Conservation (phyloP, 2,888 invertebrate species). For the Drosophila mettleri region DNA sequence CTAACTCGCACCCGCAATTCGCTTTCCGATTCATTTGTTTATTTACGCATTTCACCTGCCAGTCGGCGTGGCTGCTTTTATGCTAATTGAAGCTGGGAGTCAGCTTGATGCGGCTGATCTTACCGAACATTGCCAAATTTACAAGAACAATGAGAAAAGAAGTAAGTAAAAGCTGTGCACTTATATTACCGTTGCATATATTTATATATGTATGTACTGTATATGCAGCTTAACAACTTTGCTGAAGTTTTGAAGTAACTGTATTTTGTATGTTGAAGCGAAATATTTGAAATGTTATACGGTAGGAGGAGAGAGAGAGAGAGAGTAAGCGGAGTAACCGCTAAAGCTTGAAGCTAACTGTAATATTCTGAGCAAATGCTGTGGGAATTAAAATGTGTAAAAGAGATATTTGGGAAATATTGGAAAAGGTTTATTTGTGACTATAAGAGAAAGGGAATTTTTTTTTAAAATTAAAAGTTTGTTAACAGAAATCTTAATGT, state of each 20-base stretch:
- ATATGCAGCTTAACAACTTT: too few relatives aligned
- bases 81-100: slow-evolving; percentile 10
- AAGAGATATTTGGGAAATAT: too few relatives aligned
- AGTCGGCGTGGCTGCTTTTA: slow-evolving; percentile 10
- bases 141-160: neutral
- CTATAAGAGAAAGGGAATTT: too few relatives aligned
- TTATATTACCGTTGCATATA: slow-evolving; percentile 1
- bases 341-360: too few relatives aligned
- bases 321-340: neutral
- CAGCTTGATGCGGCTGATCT: slow-evolving; percentile 16
- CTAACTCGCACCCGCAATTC: neutral
- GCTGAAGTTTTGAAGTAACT: neutral
- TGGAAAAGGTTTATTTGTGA: too few relatives aligned
- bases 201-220: too few relatives aligned
- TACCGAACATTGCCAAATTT: neutral
- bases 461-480: too few relatives aligned
- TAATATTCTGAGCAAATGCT: too few relatives aligned
- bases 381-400: too few relatives aligned
- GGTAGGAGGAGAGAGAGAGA: too few relatives aligned
- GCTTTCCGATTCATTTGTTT: slow-evolving; percentile 44
- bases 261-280: neutral
- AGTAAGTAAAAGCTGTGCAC: neutral
- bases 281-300: neutral
- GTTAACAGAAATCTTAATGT: too few relatives aligned
- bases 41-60: slow-evolving; percentile 49